A percentile compares a stretch with the other conserved stretches of the same genome.
These are phyloP conservation scores for Myanophis thanlyinensis DNA, from an alignment of 2,113 vertebrate genomes.

Conservation along the genomic window DNA sequence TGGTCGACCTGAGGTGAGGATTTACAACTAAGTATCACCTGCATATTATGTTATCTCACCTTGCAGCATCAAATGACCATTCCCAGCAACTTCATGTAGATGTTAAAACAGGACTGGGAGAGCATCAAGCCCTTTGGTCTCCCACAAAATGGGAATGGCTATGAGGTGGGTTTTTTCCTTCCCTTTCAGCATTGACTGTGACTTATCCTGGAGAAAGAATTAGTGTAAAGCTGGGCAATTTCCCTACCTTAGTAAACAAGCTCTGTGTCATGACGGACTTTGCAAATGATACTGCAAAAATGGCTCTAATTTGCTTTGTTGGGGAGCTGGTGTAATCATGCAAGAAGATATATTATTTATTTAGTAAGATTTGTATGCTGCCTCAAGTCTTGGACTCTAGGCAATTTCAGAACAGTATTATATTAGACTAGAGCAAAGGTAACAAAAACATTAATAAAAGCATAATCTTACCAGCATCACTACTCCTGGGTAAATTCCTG, in stretches of 20 bases:
- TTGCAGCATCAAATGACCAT: neutral
- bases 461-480: neutral
- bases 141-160: neutral
- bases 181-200: neutral
- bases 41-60: neutral
- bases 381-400: neutral
- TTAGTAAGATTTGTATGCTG: neutral
- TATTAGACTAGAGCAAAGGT: neutral
- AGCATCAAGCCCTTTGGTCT: neutral
- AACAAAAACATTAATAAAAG: neutral
- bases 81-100: neutral
- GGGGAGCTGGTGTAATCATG: neutral
- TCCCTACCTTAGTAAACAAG: neutral
- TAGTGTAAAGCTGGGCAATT: neutral
- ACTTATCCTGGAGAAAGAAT: neutral
- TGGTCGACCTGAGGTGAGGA: neutral
- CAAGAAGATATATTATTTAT: neutral
- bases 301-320: neutral
- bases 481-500: neutral
- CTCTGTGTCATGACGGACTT: neutral
- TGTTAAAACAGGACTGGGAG: neutral
- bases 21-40: neutral
- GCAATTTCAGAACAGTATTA: neutral
- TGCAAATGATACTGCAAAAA: neutral
- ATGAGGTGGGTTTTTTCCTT: neutral